Percentiles rank a stretch among this genome's conserved stretches.
These are phyloP conservation scores for Laticauda colubrina DNA, from an alignment of 2,113 vertebrate genomes.

Conservation along the genomic window DNA sequence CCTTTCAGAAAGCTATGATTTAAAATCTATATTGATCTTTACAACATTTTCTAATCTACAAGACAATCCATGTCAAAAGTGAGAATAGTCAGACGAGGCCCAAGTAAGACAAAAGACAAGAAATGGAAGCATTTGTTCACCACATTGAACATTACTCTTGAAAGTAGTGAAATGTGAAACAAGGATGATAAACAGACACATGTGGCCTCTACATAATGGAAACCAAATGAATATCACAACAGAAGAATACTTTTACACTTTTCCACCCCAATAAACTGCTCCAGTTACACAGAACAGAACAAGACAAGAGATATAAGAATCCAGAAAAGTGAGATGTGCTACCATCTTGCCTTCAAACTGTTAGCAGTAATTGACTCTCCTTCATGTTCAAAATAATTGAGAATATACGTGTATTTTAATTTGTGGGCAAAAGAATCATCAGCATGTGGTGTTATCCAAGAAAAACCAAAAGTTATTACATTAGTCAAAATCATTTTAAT, in stretches of 20 bases:
- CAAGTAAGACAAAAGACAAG: background rate
- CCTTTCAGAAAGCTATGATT: background rate
- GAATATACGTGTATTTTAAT: conserved; percentile 13
- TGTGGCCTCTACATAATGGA: conserved; percentile 31
- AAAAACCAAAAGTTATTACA: conserved; percentile 20
- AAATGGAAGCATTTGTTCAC: conserved; percentile 26
- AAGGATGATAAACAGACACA: conserved; percentile 44
- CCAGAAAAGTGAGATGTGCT: conserved; percentile 16
- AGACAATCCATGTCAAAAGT: conserved; percentile 10
- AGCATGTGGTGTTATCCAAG: background rate
- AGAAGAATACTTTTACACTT: conserved; percentile 36
- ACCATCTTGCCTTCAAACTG: background rate
- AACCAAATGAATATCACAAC: conserved; percentile 38
- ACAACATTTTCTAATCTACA: conserved; percentile 25
- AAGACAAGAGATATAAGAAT: conserved; percentile 4
- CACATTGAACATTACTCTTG: background rate
- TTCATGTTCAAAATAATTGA: conserved; percentile 13
- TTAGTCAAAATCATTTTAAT: background rate
- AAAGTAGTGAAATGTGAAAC: conserved; percentile 21
- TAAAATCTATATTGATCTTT: background rate
- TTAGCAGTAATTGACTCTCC: conserved; percentile 24
- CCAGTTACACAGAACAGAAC: conserved; percentile 36
- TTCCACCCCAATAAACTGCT: conserved; percentile 26
- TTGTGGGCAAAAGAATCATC: conserved; percentile 6
- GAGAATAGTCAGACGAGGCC: background rate